Evolutionary conservation across 2,797 vertebrate genomes (phyloP).

Genomic region (Triplophysa yarkandensis): DNA sequence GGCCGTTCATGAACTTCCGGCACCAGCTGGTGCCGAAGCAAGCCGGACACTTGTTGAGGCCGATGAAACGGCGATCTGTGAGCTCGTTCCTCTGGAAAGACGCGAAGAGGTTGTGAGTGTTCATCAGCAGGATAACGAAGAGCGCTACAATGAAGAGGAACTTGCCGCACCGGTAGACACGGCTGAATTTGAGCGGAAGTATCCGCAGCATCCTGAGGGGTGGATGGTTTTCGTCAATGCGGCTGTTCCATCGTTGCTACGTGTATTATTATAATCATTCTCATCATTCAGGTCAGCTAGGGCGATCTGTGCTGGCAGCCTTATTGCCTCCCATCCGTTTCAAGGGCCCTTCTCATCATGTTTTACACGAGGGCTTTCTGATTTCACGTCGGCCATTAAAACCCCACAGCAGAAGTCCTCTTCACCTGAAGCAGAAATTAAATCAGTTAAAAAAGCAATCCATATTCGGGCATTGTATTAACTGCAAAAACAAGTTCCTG

Average conservation of each 20-base stretch:
- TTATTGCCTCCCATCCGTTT: not conserved
- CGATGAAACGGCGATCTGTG: conserved; percentile 93
- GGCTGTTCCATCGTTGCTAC: conserved; percentile 17
- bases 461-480: too few species aligned
- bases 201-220: conserved; percentile 90
- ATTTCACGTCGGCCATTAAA: not conserved
- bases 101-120: conserved; percentile 95
- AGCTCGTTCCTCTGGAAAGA: conserved; percentile 99
- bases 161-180: conserved; percentile 95
- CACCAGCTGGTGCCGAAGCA: conserved; percentile 99
- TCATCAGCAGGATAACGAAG: conserved; percentile 91
- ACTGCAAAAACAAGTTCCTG: too few species aligned
- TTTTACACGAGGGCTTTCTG: conserved; percentile 2
- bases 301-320: conserved; percentile 30
- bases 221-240: conserved; percentile 45
- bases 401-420: not conserved
- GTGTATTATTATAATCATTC: conserved; percentile 22
- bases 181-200: conserved; percentile 92
- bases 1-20: conserved; percentile 97
- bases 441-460: too few species aligned
- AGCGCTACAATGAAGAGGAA: conserved; percentile 88
- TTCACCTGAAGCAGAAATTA: conserved; percentile 43
- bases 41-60: conserved; percentile 98
- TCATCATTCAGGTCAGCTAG: conserved; percentile 30
- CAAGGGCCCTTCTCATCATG: conserved; percentile 37